Base-by-base conservation (phyloP, 2,888 invertebrate species). In the Agonum fuliginosum region DNA sequence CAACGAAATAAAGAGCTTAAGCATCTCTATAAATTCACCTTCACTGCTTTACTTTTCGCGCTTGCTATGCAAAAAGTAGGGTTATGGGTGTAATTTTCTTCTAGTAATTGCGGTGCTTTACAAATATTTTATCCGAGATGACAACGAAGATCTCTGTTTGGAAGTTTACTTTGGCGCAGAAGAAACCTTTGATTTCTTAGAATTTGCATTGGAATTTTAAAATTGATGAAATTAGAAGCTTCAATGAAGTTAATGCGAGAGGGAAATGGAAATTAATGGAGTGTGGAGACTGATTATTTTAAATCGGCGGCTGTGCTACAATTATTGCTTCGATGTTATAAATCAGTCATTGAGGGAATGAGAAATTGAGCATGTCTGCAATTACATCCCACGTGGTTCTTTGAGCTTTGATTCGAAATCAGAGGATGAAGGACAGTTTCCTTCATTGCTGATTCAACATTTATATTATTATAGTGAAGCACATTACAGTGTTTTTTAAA, bases 1-100 rank as follows among this genome's bases (percentile, higher is more conserved):
- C 41, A 20, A 19, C 43, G 41, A 46, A 69, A 69, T 69, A 69
- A 69, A 69, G 69, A 69, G 69, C 41, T 41, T 46, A 24, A 43
- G 12, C 46, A 22, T 69, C 22, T 46, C 69, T 10, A 69, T 69
- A 69, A 69, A 69, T 69, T 69, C 17, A 12, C 41, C 27, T n/a
- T 41, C 43, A 10, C 58, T 62, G 3, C 30, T 5, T 19, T 19
- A 14, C 41, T 6, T 5, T 8, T 14, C 58, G 27, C 58, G 14
- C 3, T 20, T 54, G 27, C 12, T 20, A 58, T 58, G 58, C 17
- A 58, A 27, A 54, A 54, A 22, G 54, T 58, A 24, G 12, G 58
- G 58, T 58, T 58, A 58, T 27, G 30, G 27, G 27, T 58, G 27
- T 58, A 58, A 58, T 58, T 58, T 58, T 27, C 14, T 17, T 6